These are phyloP conservation scores for Drosophila neonasuta DNA, from an alignment of 2,888 invertebrate species.

Conservation along the genomic window DNA sequence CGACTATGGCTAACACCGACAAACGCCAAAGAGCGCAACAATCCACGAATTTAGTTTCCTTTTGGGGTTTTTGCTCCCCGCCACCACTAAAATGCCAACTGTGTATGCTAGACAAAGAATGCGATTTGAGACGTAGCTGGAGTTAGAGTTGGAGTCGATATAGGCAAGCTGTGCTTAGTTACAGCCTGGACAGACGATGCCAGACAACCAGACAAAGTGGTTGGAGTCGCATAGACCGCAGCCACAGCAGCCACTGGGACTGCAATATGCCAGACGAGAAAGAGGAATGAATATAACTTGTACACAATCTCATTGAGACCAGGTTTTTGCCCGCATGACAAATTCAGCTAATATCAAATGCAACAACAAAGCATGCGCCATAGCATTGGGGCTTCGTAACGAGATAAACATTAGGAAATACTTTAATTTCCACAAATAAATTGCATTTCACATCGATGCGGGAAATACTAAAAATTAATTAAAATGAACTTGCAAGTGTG, in stretches of 20 bases:
- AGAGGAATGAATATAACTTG: constrained; percentile 28
- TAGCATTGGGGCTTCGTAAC: background rate
- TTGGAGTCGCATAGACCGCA: constrained; percentile 50
- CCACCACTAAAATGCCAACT: constrained; percentile 68
- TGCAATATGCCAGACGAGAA: constrained; percentile 45
- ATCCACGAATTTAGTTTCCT: constrained; percentile 76
- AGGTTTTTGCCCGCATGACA: constrained; percentile 46
- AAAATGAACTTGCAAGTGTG: background rate
- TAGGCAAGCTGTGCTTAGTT: constrained; percentile 64
- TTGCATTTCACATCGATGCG: background rate
- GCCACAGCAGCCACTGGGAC: constrained; percentile 31
- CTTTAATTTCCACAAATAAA: constrained; percentile 5
- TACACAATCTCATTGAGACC: constrained; percentile 48
- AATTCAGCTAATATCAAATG: constrained; percentile 50
- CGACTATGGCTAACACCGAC: constrained; percentile 48
- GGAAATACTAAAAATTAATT: background rate
- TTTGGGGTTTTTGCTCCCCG: constrained; percentile 54
- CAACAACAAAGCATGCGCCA: constrained; percentile 16
- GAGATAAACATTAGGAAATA: background rate
- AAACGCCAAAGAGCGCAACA: constrained; percentile 73
- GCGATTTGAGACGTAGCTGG: background rate
- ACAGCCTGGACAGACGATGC: constrained; percentile 28
- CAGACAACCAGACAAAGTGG: constrained; percentile 7
- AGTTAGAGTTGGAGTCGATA: constrained; percentile 24
- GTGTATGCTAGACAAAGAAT: constrained; percentile 49